These are phyloP conservation scores for Cerastis leucographa DNA, from an alignment of 2,888 invertebrate genomes.

Conservation along the genomic window DNA sequence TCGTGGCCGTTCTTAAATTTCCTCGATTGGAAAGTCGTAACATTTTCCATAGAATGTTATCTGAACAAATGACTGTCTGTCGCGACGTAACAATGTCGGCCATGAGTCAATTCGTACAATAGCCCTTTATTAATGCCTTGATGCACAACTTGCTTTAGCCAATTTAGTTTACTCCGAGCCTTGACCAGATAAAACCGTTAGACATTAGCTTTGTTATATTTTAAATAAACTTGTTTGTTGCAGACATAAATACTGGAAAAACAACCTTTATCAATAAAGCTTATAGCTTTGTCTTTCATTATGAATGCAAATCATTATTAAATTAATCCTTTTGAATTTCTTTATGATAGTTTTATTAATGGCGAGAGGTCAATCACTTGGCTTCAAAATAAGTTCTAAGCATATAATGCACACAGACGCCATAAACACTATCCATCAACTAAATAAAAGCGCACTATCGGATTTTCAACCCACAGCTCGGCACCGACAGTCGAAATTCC, in stretches of 20 bases:
- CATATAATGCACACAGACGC: neutral
- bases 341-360: neutral
- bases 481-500: neutral
- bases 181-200: constrained; percentile 36
- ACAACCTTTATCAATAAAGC: constrained; percentile 4
- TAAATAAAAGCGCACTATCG: neutral
- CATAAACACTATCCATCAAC: neutral
- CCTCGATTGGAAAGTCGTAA: constrained; percentile 63
- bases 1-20: constrained; percentile 31
- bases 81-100: constrained; percentile 57
- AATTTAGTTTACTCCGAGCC: constrained; percentile 38
- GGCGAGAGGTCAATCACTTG: neutral
- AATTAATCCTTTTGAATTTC: constrained; percentile 8
- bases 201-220: constrained; percentile 5
- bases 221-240: constrained; percentile 13
- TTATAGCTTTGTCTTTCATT: constrained; percentile 5
- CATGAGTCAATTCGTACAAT: constrained; percentile 63
- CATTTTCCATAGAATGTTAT: constrained; percentile 50
- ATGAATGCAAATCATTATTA: neutral
- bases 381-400: neutral
- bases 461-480: neutral
- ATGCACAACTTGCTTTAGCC: constrained; percentile 31
- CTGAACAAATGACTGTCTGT: constrained; percentile 42
- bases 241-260: constrained; percentile 18
- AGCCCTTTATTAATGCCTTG: constrained; percentile 52